Evolutionary conservation across 1,140 invertebrate genomes (phyloP).

Genomic region (Drosophila ogumai): DNA sequence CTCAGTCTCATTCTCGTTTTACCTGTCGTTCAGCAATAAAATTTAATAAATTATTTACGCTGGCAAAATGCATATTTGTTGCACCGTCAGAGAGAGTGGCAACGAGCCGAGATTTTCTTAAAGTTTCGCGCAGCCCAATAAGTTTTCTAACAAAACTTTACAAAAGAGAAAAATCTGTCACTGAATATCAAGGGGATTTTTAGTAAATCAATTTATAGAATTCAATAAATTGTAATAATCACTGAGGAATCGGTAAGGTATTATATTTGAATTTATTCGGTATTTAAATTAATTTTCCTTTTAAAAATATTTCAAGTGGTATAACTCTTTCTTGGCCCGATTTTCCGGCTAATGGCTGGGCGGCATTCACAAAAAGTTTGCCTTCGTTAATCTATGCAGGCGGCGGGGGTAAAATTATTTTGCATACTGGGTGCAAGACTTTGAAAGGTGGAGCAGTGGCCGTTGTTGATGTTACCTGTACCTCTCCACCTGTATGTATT

Average conservation of each 20-base stretch:
- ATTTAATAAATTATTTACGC: slow-evolving; percentile 77
- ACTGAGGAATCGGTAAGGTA: not conserved
- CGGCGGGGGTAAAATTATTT: slow-evolving; percentile 60
- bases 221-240: not conserved
- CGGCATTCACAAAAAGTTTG: slow-evolving; percentile 48
- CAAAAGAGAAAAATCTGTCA: not conserved
- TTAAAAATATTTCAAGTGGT: slow-evolving; percentile 3
- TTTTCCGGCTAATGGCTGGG: slow-evolving; percentile 10
- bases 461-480: slow-evolving; percentile 18
- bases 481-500: not conserved
- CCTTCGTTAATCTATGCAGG: slow-evolving; percentile 74
- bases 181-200: not conserved
- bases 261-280: not conserved
- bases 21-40: slow-evolving; percentile 72
- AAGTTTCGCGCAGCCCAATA: slow-evolving; percentile 40
- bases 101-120: slow-evolving; percentile 27
- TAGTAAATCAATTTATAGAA: not conserved
- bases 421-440: slow-evolving; percentile 56
- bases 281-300: not conserved
- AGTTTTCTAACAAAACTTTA: not conserved
- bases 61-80: slow-evolving; percentile 69
- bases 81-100: slow-evolving; percentile 20
- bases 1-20: slow-evolving; percentile 11
- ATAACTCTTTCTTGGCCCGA: slow-evolving; percentile 2
- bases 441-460: slow-evolving; percentile 3